Conservation (phyloP, 2,797 vertebrate genomes). For the Benthosema pterotum region DNA sequence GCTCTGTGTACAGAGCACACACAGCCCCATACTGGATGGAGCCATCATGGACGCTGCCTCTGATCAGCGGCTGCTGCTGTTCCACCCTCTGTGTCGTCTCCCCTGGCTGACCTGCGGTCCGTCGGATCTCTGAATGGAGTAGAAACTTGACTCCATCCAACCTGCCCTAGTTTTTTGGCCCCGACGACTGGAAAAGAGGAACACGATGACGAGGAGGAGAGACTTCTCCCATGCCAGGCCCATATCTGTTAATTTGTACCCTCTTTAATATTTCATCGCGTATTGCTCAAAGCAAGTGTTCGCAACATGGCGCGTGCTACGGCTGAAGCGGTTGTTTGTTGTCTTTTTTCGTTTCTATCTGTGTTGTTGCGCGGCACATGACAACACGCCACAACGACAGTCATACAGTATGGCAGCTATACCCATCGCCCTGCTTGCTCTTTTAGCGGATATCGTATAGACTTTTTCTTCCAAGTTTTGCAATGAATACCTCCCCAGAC, state of each 20-base stretch:
- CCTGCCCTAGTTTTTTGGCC: constrained; percentile 7
- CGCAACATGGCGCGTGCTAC: constrained; percentile 25
- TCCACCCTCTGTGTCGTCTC: constrained; percentile 19
- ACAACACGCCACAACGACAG: constrained; percentile 19
- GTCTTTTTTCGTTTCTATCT: constrained; percentile 2
- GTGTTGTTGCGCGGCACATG: constrained; percentile 25
- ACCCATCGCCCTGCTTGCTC: constrained; percentile 72
- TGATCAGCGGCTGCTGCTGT: constrained; percentile 5
- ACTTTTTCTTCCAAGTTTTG: no score
- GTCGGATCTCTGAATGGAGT: constrained; percentile 14
- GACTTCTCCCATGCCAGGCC: constrained; percentile 32
- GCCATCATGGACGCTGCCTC: constrained; percentile 23
- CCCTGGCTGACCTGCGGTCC: constrained; percentile 7
- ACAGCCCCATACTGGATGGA: constrained; percentile 9
- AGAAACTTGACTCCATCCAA: constrained; percentile 13
- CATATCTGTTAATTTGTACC: constrained; percentile 53
- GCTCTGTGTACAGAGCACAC: no score
- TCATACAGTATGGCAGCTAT: constrained; percentile 42
- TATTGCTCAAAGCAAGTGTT: constrained; percentile 33
- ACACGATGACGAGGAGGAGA: neutral
- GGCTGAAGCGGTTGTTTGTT: neutral
- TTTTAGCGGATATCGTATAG: no score
- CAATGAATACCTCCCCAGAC: no score
- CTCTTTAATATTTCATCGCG: constrained; percentile 68
- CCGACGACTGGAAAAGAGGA: constrained; percentile 8